phyloP scores from a whole-genome alignment of 1,140 invertebrate species.

The Meloidogyne hapla region DNA sequence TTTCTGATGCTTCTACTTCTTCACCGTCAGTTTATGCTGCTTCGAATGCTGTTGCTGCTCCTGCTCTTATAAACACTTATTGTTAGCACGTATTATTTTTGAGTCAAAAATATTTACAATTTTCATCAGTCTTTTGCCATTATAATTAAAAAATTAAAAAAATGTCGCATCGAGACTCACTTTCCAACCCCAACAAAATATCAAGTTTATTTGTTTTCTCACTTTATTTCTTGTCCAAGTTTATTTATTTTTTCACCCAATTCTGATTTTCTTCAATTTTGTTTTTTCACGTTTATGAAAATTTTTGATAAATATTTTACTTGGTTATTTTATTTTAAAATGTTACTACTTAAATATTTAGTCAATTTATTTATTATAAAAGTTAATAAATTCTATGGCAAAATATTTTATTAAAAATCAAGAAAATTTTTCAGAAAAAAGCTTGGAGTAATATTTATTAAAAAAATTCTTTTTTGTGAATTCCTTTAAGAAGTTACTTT shows the following conservation, averaged over 20 bases:
- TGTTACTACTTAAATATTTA: no score
- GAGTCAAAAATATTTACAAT: not conserved
- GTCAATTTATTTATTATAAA: no score
- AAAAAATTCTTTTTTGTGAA: no score
- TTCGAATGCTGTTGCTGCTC: not conserved
- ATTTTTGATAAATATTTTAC: not conserved
- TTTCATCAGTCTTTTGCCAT: not conserved
- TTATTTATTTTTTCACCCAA: not conserved
- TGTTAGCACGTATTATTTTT: not conserved
- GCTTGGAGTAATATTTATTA: not conserved
- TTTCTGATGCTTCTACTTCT: not conserved
- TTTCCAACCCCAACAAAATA: not conserved
- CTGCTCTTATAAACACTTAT: not conserved
- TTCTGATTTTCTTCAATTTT: not conserved
- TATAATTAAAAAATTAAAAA: not conserved
- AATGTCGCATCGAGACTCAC: slow-evolving; percentile 1
- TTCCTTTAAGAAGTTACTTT: no score
- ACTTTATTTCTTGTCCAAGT: not conserved
- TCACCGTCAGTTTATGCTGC: not conserved
- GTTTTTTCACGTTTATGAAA: not conserved
- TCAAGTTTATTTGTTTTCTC: not conserved
- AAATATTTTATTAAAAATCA: no score
- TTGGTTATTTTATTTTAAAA: not conserved
- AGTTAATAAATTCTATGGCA: no score
- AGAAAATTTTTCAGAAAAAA: no score